phyloP scores from a whole-genome alignment of 1,140 invertebrate species.

The Dufourea novaeangliae region DNA sequence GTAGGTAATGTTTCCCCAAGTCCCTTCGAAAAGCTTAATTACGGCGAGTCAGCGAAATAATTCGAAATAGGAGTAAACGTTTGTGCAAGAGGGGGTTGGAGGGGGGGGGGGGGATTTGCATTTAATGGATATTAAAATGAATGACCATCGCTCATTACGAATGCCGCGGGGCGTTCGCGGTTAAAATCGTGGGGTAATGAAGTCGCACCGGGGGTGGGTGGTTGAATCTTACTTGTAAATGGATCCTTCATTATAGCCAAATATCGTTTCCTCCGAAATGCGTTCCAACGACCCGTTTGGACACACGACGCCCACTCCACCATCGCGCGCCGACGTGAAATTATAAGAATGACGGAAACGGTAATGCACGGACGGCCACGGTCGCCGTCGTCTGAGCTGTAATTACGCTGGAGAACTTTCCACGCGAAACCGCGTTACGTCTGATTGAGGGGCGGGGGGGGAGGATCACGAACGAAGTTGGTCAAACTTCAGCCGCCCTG shows the following conservation, averaged over 20 bases:
- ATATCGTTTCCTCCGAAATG: slow-evolving; percentile 76
- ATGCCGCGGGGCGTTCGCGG: slow-evolving; percentile 74
- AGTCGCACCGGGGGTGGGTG: slow-evolving; percentile 66
- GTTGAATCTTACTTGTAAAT: slow-evolving; percentile 81
- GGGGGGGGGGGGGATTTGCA: slow-evolving; percentile 78
- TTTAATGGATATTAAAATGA: slow-evolving; percentile 82
- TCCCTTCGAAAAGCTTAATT: slow-evolving; percentile 68
- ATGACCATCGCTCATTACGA: slow-evolving; percentile 81
- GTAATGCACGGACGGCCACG: slow-evolving; percentile 42
- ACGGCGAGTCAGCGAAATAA: slow-evolving; percentile 73
- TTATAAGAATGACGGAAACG: slow-evolving; percentile 55
- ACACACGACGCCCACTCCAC: too few species aligned
- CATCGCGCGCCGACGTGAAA: slow-evolving; percentile 41
- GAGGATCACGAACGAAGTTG: slow-evolving; percentile 32
- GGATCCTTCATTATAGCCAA: slow-evolving; percentile 79
- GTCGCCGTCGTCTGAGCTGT: slow-evolving; percentile 15
- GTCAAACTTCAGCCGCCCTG: background rate
- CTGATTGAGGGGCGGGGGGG: slow-evolving; percentile 1
- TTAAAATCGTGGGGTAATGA: slow-evolving; percentile 81
- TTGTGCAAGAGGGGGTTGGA: slow-evolving; percentile 75
- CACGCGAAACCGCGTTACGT: slow-evolving; percentile 1
- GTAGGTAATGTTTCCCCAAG: slow-evolving; percentile 53
- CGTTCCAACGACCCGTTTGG: slow-evolving; percentile 65
- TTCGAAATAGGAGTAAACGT: slow-evolving; percentile 79
- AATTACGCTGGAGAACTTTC: slow-evolving; percentile 37